Evolutionary conservation across 2,113 vertebrate genomes (phyloP), one percentile per base, ranked within the genome.

Genomic region (Aptenodytes forsteri): DNA sequence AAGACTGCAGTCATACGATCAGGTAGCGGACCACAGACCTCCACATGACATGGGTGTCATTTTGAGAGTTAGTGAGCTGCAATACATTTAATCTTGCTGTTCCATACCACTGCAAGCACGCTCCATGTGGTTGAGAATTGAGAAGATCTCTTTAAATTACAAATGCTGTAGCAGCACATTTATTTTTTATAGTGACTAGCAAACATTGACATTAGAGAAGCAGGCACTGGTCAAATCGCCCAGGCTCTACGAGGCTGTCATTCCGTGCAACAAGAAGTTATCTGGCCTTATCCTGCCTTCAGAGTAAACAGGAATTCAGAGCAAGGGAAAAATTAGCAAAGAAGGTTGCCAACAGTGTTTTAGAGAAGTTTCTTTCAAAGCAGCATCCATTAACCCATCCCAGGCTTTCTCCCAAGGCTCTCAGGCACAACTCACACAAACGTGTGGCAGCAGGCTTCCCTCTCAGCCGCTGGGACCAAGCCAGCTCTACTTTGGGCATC

Each of bases 11-110:
- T 25, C 18, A 26, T 5, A 30, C 0, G 1, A 67, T 25, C 34
- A 19, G 13, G 52, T 16, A 70, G 66, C 16, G 12, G 50, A 61
- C 30, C 44, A 64, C 50, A 80, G 36, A 52, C 36, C 25, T 55
- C 66, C 52, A 32, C 1, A 3, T 64, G 42, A 56, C 2, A 1
- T 11, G 42, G 42, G 26, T 2, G 0, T 66, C 42, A 30, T 61
- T 76, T 61, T 42, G 34, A 55, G 34, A 77, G 42, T 32, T 64
- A 80, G 20, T 29, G 47, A 77, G 38, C 64, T 44, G 47, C 87
- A 58, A 67, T 9, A 40, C 44, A 32, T 72, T 44, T 58, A 47
- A 58, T 30, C 34, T 27, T 78, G 49, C 65, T 49, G 23, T 73
- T 77, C 42, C 42, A 21, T 11, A 67, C 13, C n/a, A 76, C 56